Evolutionary conservation across 1,140 invertebrate genomes (phyloP), one percentile per base, ranked within the genome.

Genomic region (Limonius californicus): DNA sequence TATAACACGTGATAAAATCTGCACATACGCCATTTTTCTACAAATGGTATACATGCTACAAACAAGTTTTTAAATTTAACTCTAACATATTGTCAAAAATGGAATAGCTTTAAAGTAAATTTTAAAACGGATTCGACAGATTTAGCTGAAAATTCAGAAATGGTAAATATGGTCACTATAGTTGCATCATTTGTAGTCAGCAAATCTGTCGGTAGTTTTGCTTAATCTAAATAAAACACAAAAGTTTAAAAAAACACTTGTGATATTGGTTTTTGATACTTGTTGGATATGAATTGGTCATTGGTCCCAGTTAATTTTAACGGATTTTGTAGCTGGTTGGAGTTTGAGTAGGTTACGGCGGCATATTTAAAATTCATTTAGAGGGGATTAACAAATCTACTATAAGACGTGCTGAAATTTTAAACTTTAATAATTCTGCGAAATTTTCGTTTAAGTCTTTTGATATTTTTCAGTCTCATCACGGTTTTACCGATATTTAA

Each of bases 61-160:
- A 55, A 55, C 53, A 62, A 56, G 27, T 60, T 12, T 39, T 39
- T 12, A 6, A 39, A n/a, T 27, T 39, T 67, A 65, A 68, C 47
- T 54, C 67, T 68, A 72, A 71, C 64, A 74, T 74, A 75, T 75
- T 75, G 72, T 74, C 73, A 72, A 74, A 74, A 72, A 75, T 74
- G 67, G 64, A 75, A 75, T 70, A 69, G 42, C 67, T 69, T 15
- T 21, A 57, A 50, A 55, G 3, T 16, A 27, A 55, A 55, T 16
- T 18, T 55, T 27, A n/a, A n/a, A n/a, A 55, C 27, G 9, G 30
- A 6, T 32, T 50, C 9, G 19, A 21, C 16, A 18, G 19, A 50
- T 19, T 50, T 43, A 4, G 12, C 42, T n/a, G 42, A 45, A 14
- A 16, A 45, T 45, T n/a, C n/a, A n/a, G n/a, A n/a, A n/a, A n/a